Percentiles rank a stretch among this genome's conserved stretches.
Conservation (phyloP, 2,797 vertebrate species). For the Diplodus puntazzo region DNA sequence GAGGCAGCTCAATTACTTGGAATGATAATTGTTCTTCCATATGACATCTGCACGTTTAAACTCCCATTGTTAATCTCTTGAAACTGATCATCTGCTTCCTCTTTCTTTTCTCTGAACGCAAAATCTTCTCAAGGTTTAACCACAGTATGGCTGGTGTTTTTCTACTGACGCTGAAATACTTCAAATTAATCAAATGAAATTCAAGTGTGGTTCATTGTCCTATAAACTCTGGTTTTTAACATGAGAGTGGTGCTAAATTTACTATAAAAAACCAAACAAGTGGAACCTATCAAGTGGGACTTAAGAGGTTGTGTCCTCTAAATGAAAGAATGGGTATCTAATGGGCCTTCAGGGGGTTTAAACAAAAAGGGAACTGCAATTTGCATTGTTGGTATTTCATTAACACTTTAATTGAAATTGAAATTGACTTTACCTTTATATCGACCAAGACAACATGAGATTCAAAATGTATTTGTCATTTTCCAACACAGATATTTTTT, state of each 20-base stretch:
- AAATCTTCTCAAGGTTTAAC: background rate
- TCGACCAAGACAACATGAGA: too few species aligned
- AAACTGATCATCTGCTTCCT: constrained; percentile 15
- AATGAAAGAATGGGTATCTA: background rate
- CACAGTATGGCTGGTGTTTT: background rate
- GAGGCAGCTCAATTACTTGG: constrained; percentile 29
- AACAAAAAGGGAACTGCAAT: background rate
- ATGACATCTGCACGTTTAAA: constrained; percentile 5
- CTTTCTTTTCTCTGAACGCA: background rate
- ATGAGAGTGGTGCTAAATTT: background rate
- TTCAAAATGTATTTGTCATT: too few species aligned
- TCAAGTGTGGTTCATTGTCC: background rate
- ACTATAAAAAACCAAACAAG: background rate
- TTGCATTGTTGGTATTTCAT: background rate
- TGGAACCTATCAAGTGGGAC: background rate
- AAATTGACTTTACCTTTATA: too few species aligned
- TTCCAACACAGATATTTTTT: too few species aligned
- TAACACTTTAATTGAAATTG: too few species aligned
- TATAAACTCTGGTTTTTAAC: background rate
- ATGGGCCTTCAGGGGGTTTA: background rate
- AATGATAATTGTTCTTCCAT: constrained; percentile 7
- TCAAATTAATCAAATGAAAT: background rate
- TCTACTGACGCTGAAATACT: background rate
- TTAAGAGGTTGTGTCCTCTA: background rate
- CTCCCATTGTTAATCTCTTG: constrained; percentile 7